phyloP scores from a whole-genome alignment of 2,113 vertebrate genomes.

The Cyanoramphus novaezelandiae region DNA sequence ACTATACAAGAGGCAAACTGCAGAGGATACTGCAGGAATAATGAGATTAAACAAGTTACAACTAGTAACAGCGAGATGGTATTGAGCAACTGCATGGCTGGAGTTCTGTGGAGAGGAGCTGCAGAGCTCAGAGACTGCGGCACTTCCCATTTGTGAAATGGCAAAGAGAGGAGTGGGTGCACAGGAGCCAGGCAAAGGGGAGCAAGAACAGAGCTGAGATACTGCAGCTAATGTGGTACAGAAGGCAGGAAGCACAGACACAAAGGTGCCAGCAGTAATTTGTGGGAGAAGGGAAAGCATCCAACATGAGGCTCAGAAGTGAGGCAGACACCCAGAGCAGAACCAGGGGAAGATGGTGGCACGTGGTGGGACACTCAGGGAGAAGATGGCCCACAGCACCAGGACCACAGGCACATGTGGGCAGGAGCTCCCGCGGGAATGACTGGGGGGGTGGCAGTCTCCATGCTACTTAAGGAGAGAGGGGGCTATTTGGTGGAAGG shows the following conservation, averaged over 20 bases:
- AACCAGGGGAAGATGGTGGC: not conserved
- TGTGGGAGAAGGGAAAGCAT: not conserved
- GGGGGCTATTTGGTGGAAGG: not conserved
- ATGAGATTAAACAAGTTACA: not conserved
- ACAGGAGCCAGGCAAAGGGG: not conserved
- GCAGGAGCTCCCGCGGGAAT: not conserved
- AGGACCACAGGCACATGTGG: not conserved
- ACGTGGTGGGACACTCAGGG: not conserved
- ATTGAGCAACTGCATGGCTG: not conserved
- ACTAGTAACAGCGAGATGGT: not conserved
- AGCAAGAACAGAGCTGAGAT: not conserved
- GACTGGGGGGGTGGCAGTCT: not conserved
- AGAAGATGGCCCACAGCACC: accelerated
- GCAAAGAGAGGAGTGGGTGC: not conserved
- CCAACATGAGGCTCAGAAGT: not conserved
- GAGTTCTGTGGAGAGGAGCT: accelerated
- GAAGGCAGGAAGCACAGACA: not conserved
- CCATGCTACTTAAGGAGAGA: not conserved
- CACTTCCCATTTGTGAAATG: not conserved
- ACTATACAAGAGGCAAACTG: not conserved
- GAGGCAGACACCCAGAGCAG: not conserved
- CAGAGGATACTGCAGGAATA: not conserved
- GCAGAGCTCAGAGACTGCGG: not conserved
- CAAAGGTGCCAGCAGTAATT: not conserved
- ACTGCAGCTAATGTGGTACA: too few species aligned